Conservation (phyloP, 1,140 invertebrate species). For the Teleogryllus occipitalis region DNA sequence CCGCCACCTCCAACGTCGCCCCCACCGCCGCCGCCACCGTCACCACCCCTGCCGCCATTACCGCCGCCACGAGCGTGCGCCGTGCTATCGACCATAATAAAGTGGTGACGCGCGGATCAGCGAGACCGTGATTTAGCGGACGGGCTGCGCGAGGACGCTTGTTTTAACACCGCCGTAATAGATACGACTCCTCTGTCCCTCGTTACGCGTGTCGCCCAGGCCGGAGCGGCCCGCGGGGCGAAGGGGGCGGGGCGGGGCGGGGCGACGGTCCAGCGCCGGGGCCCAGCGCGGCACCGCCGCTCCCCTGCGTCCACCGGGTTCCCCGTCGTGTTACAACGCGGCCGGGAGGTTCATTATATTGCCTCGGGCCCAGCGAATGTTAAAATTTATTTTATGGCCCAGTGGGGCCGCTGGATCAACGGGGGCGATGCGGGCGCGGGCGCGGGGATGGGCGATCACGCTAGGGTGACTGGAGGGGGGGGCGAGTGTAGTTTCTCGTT, state of each 20-base stretch:
- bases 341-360: not conserved
- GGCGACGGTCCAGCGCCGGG: not conserved
- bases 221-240: too few relatives aligned
- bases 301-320: not conserved
- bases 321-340: not conserved
- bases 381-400: not conserved
- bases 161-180: slow-evolving; percentile 1
- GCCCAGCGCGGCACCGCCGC: not conserved
- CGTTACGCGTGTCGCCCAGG: not conserved
- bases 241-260: too few relatives aligned
- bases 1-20: too few relatives aligned
- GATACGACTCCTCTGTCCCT: not conserved
- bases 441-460: too few relatives aligned
- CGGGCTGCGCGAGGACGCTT: not conserved
- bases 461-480: too few relatives aligned
- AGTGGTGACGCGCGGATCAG: not conserved
- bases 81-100: not conserved
- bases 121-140: not conserved
- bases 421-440: too few relatives aligned
- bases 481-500: too few relatives aligned
- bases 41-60: too few relatives aligned
- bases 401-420: not conserved
- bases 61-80: too few relatives aligned
- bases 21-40: too few relatives aligned
- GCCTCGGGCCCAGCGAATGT: not conserved